Conservation (phyloP, 2,888 invertebrate genomes). For the Zhuqinia jingwanae region DNA sequence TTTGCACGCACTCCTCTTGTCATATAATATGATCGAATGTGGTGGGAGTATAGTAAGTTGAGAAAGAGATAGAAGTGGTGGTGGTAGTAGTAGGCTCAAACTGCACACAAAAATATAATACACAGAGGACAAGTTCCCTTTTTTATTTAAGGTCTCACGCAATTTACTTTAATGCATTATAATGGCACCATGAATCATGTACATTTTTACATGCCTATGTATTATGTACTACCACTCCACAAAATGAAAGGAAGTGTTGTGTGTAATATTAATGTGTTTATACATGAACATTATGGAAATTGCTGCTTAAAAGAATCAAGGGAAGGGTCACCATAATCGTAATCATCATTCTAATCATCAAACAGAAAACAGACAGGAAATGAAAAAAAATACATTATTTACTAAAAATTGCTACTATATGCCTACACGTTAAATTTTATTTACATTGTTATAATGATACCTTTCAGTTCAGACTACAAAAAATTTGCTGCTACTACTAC, state of each 20-base stretch:
- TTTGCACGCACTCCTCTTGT: constrained; percentile 27
- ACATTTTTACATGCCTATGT: too few relatives aligned
- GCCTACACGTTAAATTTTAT: neutral
- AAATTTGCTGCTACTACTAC: neutral
- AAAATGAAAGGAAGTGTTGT: constrained; percentile 43
- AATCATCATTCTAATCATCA: constrained; percentile 11
- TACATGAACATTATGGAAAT: constrained; percentile 62
- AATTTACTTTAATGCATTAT: constrained; percentile 39
- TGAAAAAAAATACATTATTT: constrained; percentile 53
- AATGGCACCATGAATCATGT: constrained; percentile 38
- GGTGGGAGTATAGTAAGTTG: too few relatives aligned
- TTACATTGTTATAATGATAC: constrained; percentile 21
- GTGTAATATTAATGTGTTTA: constrained; percentile 38
- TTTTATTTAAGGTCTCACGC: constrained; percentile 53
- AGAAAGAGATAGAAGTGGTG: too few relatives aligned
- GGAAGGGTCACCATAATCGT: constrained; percentile 61
- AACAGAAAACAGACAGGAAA: constrained; percentile 61
- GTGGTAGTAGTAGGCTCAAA: too few relatives aligned
- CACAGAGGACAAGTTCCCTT: constrained; percentile 26
- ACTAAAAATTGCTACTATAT: constrained; percentile 5
- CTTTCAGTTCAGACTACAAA: neutral
- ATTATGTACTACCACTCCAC: constrained; percentile 8
- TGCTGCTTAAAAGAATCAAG: constrained; percentile 51
- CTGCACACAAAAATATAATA: too few relatives aligned
- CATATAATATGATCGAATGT: too few relatives aligned